Evolutionary conservation across 1,140 invertebrate species (phyloP), one percentile per base, ranked within the genome.

Genomic region (Atta texana): DNA sequence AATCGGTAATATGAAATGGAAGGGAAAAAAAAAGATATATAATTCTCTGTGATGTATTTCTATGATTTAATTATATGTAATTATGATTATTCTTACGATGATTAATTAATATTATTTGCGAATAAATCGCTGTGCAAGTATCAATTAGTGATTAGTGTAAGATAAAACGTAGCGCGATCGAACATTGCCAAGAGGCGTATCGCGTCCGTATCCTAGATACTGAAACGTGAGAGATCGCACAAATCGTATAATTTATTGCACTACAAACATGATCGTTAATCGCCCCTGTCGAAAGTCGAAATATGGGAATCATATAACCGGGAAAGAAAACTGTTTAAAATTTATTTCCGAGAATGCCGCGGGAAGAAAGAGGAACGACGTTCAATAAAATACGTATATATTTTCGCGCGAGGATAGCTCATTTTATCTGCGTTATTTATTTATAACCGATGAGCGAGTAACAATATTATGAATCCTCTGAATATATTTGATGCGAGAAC

Each of bases 31-130:
- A 4, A 53, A 85, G 86, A 87, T 68, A 90, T 81, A 90, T 89
- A 91, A 92, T 85, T 91, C 87, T 91, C 89, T 92, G 89, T 90
- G 89, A 91, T 88, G 88, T 92, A 88, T 88, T 90, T 90, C 88
- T 88, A 91, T 87, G 57, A 85, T 75, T 89, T 86, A 34, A 86
- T 87, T 90, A 69, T 28, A 87, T 59, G 64, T 59, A 69, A 85
- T 88, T 90, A 78, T 76, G 78, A 66, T 87, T 82, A 71, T 87
- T 55, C 49, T 49, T 87, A 64, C 68, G 53, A 87, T 90, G 53
- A 87, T 88, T 88, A 69, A 89, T 86, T 82, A 72, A 80, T 87
- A 71, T 86, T 84, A 89, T 91, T 84, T 74, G 81, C 63, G 59
- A 57, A 76, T 59, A 75, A 74, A 75, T 86, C 81, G 68, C 64